A percentile compares a stretch with the other conserved stretches of the same genome.
Evolutionary conservation across 1,140 invertebrate species (phyloP).

Genomic region (Rhopalosiphum maidis): DNA sequence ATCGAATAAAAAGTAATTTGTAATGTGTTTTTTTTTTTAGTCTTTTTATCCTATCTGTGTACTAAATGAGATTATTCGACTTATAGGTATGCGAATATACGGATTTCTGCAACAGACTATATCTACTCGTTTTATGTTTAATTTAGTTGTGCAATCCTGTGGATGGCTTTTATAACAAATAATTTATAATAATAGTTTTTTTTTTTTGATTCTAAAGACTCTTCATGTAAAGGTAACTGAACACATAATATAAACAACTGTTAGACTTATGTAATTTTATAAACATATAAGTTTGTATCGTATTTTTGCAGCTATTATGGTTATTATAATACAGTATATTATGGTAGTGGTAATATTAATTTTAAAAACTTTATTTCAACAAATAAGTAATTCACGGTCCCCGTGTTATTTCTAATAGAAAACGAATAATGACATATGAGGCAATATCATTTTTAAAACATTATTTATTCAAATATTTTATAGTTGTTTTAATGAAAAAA

Average conservation of each 20-base stretch:
- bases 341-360: not conserved
- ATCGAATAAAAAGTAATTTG: not conserved
- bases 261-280: not conserved
- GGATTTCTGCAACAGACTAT: not conserved
- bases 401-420: not conserved
- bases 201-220: not conserved
- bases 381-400: not conserved
- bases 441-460: not conserved
- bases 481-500: not conserved
- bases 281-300: not conserved
- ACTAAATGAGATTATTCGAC: not conserved
- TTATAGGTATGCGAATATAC: not conserved
- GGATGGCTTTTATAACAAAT: not conserved
- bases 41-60: not conserved
- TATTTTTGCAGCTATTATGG: not conserved
- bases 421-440: not conserved
- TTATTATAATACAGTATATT: not conserved
- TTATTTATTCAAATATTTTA: not conserved
- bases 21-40: not conserved
- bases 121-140: not conserved
- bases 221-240: not conserved
- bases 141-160: not conserved
- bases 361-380: not conserved
- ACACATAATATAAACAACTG: not conserved
- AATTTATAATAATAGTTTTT: not conserved